Evolutionary conservation across 2,888 invertebrate species (phyloP), one percentile per base, ranked within the genome.

Genomic region (Crepidodera aurea): DNA sequence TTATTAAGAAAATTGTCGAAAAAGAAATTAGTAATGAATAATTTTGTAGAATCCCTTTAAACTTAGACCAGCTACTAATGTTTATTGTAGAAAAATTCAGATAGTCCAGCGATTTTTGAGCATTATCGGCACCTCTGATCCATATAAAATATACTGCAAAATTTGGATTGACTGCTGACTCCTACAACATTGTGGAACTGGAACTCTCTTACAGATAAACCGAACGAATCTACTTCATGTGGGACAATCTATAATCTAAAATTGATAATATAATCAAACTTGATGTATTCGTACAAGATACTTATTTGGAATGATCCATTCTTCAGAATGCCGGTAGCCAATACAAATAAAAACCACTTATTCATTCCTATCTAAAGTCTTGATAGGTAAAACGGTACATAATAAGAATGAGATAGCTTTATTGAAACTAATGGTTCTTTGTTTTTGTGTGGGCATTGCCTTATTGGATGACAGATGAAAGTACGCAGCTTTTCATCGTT

Each of bases 331-430:
- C 18, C 42, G 18, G 32, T 55, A 44, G 29, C 22, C 15, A 22
- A 32, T 8, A 29, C 18, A 54, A 13, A 40, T 34, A 54, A 29
- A 54, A 46, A 34, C 34, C 29, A 44, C 55, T 29, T 44, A 44
- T 55, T 46, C 46, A 55, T 55, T 44, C 44, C 16, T 44, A 55
- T 55, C 55, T 55, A 46, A 55, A 10, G 54, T 32, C 54, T 44
- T 44, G 32, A 40, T 55, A 55, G 44, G 55, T 46, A 34, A 44
- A 55, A 55, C 44, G 34, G 15, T 46, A 48, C 29, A 7, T n/a
- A 48, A 48, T 29, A 48, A 25, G 16, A 48, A 48, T 13, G 48
- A 44, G 42, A 54, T 54, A 40, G 27, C 10, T 54, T 42, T 54
- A 42, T 42, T 42, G 29, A 8, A 19, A 22, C 22, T 40, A 25